Evolutionary conservation across 1,140 invertebrate genomes (phyloP).

Genomic region (Solenopsis invicta): DNA sequence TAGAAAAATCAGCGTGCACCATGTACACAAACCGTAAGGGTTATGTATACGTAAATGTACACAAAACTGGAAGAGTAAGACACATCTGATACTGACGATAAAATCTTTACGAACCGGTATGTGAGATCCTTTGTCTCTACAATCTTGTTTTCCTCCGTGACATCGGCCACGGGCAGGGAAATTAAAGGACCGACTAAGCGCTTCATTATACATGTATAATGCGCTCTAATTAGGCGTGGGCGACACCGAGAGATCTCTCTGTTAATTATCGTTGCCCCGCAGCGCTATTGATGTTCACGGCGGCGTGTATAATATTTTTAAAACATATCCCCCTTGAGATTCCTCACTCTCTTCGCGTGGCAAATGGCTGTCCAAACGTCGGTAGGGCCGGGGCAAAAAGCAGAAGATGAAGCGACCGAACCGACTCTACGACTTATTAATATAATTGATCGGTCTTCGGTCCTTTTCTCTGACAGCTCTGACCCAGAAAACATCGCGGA

Average conservation of each 20-base stretch:
- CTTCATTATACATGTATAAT: conserved; percentile 69
- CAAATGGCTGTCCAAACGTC: conserved; percentile 57
- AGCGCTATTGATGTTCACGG: conserved; percentile 57
- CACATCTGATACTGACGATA: conserved; percentile 16
- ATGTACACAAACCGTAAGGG: neutral
- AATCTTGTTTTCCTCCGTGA: conserved; percentile 14
- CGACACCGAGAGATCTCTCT: conserved; percentile 45
- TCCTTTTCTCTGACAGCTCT: conserved; percentile 69
- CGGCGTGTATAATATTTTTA: conserved; percentile 40
- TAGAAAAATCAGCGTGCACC: neutral
- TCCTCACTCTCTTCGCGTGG: conserved; percentile 40
- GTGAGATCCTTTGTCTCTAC: conserved; percentile 28
- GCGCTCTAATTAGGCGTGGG: conserved; percentile 67
- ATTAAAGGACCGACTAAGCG: conserved; percentile 35
- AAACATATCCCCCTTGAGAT: conserved; percentile 57
- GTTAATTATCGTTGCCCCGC: conserved; percentile 64
- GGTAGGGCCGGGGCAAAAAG: conserved; percentile 2
- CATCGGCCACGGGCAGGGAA: neutral
- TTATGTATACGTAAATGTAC: conserved; percentile 1
- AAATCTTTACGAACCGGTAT: conserved; percentile 29
- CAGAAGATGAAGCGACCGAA: conserved; percentile 28
- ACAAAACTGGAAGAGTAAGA: conserved; percentile 11
- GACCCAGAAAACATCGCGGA: conserved; percentile 70
- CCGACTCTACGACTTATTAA: conserved; percentile 64
- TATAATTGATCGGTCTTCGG: conserved; percentile 78